These are phyloP conservation scores for Phasianus colchicus DNA, from an alignment of 2,113 vertebrate species.

Conservation along the genomic window DNA sequence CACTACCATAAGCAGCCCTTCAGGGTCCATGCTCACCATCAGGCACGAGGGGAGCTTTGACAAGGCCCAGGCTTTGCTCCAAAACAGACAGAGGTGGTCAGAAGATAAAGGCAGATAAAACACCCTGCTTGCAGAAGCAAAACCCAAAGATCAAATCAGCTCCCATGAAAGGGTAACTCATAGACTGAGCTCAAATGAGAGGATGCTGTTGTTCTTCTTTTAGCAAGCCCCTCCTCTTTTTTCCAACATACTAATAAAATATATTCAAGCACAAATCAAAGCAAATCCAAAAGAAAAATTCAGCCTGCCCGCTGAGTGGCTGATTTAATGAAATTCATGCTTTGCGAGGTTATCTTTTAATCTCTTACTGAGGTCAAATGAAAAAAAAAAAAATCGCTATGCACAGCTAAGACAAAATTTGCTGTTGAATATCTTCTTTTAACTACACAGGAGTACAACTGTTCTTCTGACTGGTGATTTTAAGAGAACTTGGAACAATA, in stretches of 20 bases:
- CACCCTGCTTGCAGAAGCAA: constrained; percentile 42
- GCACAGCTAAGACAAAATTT: background rate
- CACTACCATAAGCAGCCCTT: background rate
- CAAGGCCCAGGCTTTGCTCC: constrained; percentile 29
- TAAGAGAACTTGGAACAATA: background rate
- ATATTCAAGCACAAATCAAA: constrained; percentile 48
- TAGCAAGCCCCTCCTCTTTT: background rate
- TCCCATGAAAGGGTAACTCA: constrained; percentile 23
- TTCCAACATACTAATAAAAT: constrained; percentile 38
- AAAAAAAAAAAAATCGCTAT: constrained; percentile 23
- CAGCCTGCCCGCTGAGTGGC: background rate
- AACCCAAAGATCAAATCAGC: constrained; percentile 7
- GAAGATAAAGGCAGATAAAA: constrained; percentile 70
- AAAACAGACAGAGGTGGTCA: constrained; percentile 68
- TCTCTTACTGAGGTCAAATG: constrained; percentile 1
- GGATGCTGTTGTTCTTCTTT: background rate
- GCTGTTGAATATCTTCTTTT: background rate
- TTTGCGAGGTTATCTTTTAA: constrained; percentile 44
- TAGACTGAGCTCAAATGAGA: constrained; percentile 1
- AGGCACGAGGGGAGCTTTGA: background rate
- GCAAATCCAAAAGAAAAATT: constrained; percentile 30
- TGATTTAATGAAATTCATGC: constrained; percentile 22
- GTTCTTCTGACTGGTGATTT: background rate
- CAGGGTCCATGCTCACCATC: background rate
- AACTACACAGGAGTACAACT: background rate